Base-by-base conservation (phyloP, 2,888 invertebrate genomes). In the Zonitis immaculata region DNA sequence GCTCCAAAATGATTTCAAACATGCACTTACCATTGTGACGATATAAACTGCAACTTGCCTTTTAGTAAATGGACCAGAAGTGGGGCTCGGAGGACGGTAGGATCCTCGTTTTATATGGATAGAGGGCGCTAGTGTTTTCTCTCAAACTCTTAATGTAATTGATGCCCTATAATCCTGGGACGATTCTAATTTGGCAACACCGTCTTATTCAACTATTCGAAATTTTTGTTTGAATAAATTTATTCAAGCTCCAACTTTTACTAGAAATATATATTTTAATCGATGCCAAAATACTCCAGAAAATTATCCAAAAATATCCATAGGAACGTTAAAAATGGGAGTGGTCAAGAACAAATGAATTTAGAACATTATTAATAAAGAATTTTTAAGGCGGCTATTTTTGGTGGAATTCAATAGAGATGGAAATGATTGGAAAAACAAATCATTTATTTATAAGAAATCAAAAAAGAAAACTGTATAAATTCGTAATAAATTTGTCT, bases 11-110 rank as follows among this genome's bases (percentile, higher is more conserved):
- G 5, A 26, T 8, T 6, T 7, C 28, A 46, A n/a, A 27, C 18
- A 16, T 14, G 20, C 20, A 72, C 78, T 77, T 68, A 77, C 77
- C 77, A 77, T 78, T 72, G 66, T 73, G 69, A 66, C 68, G 65
- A 57, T 65, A 65, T 68, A 63, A 39, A 65, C 64, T 70, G 71
- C 51, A 63, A 64, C 85, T 83, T 83, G 82, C 83, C 84, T 83
- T 84, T 83, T 82, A 82, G 84, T 82, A 82, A 83, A 80, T 82
- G 80, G 83, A 85, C 84, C 84, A 86, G 85, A 85, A 87, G 85
- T 87, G 87, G 85, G 83, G 83, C 82, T 80, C 79, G 77, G 80
- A 79, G 79, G 79, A 79, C 79, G 80, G 80, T 80, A 78, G 80
- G 79, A 78, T 79, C 78, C 81, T 80, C 81, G 83, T 86, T 86